Evolutionary conservation across 2,888 invertebrate genomes (phyloP).

Genomic region (Synanthedon formicaeformis): DNA sequence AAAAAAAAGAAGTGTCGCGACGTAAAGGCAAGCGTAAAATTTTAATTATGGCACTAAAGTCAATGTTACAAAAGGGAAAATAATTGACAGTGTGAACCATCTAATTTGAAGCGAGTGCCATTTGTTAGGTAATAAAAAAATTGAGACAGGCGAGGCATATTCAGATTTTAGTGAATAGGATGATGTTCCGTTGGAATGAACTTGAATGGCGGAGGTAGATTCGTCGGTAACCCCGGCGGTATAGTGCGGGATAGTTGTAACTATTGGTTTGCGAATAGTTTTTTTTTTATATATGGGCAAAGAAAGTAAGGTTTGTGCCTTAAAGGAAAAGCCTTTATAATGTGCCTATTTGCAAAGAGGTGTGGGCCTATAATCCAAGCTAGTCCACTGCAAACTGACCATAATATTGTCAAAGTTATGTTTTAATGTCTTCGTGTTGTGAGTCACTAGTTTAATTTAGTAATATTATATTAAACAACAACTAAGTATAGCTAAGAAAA

Average conservation of each 20-base stretch:
- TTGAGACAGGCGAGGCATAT: constrained; percentile 15
- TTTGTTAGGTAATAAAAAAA: constrained; percentile 33
- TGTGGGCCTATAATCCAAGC: too few relatives aligned
- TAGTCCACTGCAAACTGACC: too few relatives aligned
- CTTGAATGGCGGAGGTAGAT: constrained; percentile 29
- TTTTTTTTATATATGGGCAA: not conserved
- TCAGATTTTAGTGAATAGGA: constrained; percentile 37
- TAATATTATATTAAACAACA: too few relatives aligned
- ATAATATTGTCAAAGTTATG: too few relatives aligned
- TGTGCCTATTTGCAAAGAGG: too few relatives aligned
- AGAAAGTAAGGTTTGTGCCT: not conserved
- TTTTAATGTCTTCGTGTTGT: too few relatives aligned
- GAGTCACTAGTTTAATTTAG: too few relatives aligned
- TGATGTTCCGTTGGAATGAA: constrained; percentile 37
- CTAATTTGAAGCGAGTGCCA: constrained; percentile 54
- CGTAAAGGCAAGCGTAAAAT: constrained; percentile 47
- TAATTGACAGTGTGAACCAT: constrained; percentile 53
- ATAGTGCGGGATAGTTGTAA: constrained; percentile 6
- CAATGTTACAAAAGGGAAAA: constrained; percentile 38
- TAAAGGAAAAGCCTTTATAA: too few relatives aligned
- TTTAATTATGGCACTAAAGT: constrained; percentile 63
- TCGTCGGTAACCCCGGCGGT: constrained; percentile 11
- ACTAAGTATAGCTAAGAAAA: too few relatives aligned
- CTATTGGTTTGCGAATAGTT: constrained; percentile 1
- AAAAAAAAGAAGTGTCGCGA: constrained; percentile 10